phyloP scores from a whole-genome alignment of 1,140 invertebrate genomes.

The Adoxophyes honmai region DNA sequence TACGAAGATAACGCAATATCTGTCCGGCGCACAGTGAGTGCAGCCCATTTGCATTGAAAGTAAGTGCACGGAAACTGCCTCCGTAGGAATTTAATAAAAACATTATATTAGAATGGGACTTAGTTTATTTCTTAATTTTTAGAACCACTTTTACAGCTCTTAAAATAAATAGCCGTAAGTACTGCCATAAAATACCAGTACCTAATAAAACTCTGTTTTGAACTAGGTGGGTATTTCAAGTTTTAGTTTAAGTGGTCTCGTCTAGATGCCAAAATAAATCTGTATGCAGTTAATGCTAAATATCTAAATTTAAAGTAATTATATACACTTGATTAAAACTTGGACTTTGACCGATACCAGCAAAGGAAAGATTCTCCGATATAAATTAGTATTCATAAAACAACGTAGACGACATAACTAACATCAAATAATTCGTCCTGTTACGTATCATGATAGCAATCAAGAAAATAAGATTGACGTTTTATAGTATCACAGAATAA shows the following conservation, averaged over 20 bases:
- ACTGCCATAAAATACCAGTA: too few relatives aligned
- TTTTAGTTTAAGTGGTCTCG: too few relatives aligned
- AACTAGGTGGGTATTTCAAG: too few relatives aligned
- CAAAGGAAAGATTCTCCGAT: constrained; percentile 61
- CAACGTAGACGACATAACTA: constrained; percentile 59
- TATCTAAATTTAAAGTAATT: too few relatives aligned
- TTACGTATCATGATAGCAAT: constrained; percentile 40
- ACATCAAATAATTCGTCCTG: constrained; percentile 46
- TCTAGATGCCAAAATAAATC: too few relatives aligned
- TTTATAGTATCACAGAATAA: too few relatives aligned
- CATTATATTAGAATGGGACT: constrained; percentile 49
- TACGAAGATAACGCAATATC: constrained; percentile 60
- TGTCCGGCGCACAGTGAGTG: constrained; percentile 48
- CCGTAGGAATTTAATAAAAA: constrained; percentile 72
- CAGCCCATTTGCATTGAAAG: constrained; percentile 40
- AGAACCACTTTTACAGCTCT: too few relatives aligned
- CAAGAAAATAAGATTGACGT: not conserved
- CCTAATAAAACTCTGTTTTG: too few relatives aligned
- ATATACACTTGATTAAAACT: constrained; percentile 4
- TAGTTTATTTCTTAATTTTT: constrained; percentile 37
- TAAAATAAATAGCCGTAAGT: too few relatives aligned
- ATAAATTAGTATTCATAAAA: constrained; percentile 68
- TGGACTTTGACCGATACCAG: constrained; percentile 39
- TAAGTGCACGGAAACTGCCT: constrained; percentile 54
- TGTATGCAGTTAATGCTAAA: too few relatives aligned